phyloP scores from a whole-genome alignment of 2,888 invertebrate genomes.

The Lasioglossum malachurum region DNA sequence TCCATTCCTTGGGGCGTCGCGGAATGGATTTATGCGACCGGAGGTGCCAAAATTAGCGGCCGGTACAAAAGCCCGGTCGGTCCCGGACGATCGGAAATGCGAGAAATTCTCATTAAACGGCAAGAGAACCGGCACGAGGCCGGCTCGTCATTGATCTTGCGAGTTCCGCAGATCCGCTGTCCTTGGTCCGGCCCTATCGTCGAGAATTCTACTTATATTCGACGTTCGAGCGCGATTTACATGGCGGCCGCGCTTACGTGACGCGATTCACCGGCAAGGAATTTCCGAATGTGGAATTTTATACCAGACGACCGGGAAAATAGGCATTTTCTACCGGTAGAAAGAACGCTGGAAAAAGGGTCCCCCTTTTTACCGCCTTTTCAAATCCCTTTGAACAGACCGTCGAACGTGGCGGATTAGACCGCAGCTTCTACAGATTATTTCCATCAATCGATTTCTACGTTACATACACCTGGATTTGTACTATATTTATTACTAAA shows the following conservation, averaged over 20 bases:
- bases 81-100: constrained; percentile 70
- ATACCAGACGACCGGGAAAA: background rate
- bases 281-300: constrained; percentile 4
- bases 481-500: background rate
- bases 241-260: constrained; percentile 43
- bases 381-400: background rate
- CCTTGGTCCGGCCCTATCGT: constrained; percentile 57
- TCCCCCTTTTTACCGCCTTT: background rate
- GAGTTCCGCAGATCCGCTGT: constrained; percentile 49
- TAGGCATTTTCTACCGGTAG: background rate
- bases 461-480: background rate
- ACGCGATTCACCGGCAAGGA: constrained; percentile 26
- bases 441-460: background rate
- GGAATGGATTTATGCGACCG: constrained; percentile 44
- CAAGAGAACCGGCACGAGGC: constrained; percentile 16
- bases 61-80: constrained; percentile 54
- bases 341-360: background rate
- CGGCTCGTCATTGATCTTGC: constrained; percentile 69
- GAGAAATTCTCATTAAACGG: constrained; percentile 79
- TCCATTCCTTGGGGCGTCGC: constrained; percentile 20
- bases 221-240: constrained; percentile 62
- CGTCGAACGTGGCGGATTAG: background rate
- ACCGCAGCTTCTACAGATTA: background rate
- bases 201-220: constrained; percentile 68
- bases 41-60: constrained; percentile 41